phyloP scores from a whole-genome alignment of 2,113 vertebrate species.

The Syngnathoides biaculeatus region DNA sequence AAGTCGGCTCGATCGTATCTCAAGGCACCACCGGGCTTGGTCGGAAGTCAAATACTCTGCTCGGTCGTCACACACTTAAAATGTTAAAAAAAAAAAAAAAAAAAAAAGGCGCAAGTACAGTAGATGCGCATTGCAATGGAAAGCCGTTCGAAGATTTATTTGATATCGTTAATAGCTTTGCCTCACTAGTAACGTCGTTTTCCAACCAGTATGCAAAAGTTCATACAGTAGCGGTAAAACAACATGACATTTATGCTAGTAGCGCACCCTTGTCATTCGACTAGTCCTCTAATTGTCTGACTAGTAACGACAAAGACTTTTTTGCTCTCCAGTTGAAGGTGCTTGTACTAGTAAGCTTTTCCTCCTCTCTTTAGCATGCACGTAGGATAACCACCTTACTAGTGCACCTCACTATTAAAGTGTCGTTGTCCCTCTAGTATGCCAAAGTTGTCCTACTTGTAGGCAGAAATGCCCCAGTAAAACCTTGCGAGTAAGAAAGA shows the following conservation, averaged over 20 bases:
- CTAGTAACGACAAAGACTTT: no score
- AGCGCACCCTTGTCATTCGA: neutral
- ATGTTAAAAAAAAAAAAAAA: no score
- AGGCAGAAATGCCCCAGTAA: no score
- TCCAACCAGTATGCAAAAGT: neutral
- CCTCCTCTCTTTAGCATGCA: no score
- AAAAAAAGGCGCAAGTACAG: neutral
- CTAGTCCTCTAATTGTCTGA: no score
- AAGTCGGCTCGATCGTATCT: neutral
- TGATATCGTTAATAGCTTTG: neutral
- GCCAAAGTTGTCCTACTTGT: no score
- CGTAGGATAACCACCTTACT: no score
- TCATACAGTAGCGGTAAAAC: neutral
- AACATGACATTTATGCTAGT: neutral
- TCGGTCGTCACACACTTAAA: neutral
- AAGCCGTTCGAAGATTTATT: neutral
- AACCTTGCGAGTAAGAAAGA: no score
- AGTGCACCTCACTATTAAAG: no score
- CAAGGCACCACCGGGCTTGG: neutral
- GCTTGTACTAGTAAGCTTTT: no score
- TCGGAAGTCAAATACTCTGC: neutral
- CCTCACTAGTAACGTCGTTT: neutral
- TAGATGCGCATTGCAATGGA: neutral
- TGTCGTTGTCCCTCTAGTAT: no score
- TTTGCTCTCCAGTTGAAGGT: no score